Conservation (phyloP, 2,113 vertebrate species). For the Phainopepla nitens region DNA sequence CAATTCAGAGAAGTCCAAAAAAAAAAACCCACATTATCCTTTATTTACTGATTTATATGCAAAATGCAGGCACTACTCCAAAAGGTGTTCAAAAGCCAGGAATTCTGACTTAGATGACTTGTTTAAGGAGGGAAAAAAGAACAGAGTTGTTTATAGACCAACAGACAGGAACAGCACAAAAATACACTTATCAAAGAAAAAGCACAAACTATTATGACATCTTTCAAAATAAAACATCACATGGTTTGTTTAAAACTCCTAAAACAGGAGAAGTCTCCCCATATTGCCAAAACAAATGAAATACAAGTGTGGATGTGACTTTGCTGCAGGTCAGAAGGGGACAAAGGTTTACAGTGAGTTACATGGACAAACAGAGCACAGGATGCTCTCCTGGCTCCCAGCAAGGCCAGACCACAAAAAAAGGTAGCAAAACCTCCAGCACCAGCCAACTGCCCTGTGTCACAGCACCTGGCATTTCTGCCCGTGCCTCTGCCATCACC, state of each 20-base stretch:
- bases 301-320: neutral
- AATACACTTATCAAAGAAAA: neutral
- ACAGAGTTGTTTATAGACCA: slow-evolving; percentile 7
- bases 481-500: neutral
- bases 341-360: neutral
- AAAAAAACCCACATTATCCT: neutral
- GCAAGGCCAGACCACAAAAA: neutral
- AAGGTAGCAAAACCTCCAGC: neutral
- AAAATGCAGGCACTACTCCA: neutral
- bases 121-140: neutral
- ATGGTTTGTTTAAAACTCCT: slow-evolving; percentile 42
- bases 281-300: slow-evolving; percentile 62
- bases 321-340: slow-evolving; percentile 2
- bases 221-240: slow-evolving; percentile 46
- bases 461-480: neutral
- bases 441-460: neutral
- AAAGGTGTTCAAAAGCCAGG: neutral
- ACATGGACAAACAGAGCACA: neutral
- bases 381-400: neutral
- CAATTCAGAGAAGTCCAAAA: neutral
- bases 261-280: neutral
- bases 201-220: slow-evolving; percentile 30
- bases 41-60: neutral
- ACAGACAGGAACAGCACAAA: neutral
- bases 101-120: neutral